Percentiles rank a stretch among this genome's conserved stretches.
Conservation (phyloP, 2,113 vertebrate species). For the Catharus fuscescens region DNA sequence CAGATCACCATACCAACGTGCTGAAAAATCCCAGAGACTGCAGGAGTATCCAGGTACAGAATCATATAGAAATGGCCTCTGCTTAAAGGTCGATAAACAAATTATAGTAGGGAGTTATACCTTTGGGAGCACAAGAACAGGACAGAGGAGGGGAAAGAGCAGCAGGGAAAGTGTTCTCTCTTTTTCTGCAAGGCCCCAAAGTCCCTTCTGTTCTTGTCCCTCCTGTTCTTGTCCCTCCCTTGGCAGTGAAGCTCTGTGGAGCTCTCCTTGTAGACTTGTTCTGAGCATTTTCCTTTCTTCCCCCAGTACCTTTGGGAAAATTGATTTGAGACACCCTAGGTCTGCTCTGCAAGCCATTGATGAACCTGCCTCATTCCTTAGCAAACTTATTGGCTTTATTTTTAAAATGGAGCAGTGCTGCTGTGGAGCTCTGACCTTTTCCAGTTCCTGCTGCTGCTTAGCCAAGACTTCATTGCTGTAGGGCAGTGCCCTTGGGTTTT, state of each 20-base stretch:
- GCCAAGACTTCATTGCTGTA: conserved; percentile 1
- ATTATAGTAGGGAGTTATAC: neutral
- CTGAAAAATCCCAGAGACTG: neutral
- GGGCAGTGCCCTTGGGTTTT: conserved; percentile 41
- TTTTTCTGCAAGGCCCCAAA: neutral
- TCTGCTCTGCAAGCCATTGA: neutral
- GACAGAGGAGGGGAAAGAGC: neutral
- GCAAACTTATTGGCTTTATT: neutral
- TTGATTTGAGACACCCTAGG: neutral
- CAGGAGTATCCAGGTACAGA: neutral
- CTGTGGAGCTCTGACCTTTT: conserved; percentile 2
- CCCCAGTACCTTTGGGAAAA: neutral
- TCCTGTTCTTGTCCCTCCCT: neutral
- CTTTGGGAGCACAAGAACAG: neutral
- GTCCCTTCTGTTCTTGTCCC: neutral
- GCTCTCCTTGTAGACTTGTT: neutral
- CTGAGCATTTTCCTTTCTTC: neutral
- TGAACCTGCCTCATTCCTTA: neutral
- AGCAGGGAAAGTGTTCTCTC: neutral
- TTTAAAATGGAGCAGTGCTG: neutral
- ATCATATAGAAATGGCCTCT: neutral
- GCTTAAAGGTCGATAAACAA: neutral
- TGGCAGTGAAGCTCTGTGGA: neutral
- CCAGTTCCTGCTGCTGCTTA: neutral
- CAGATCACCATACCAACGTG: neutral